Evolutionary conservation across 2,113 vertebrate genomes (phyloP).

Genomic region (Dissostichus mawsoni): DNA sequence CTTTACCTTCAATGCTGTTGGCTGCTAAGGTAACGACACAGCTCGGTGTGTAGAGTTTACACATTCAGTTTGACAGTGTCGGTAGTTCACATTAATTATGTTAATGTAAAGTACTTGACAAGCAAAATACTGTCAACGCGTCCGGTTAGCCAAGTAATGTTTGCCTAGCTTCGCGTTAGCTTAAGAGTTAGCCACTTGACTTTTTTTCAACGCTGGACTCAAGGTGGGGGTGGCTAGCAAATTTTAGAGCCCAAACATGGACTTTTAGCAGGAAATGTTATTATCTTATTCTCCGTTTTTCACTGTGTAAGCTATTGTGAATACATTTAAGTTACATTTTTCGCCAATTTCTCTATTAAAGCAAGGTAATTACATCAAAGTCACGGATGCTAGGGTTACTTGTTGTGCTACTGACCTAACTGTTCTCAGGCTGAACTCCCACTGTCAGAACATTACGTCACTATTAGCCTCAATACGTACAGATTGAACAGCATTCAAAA

Average conservation of each 20-base stretch:
- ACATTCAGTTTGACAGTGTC: not conserved
- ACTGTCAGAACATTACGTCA: slow-evolving; percentile 51
- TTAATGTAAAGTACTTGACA: not conserved
- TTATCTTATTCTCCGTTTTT: not conserved
- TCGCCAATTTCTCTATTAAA: not conserved
- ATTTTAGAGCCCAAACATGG: not conserved
- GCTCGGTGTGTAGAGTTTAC: not conserved
- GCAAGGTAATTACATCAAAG: not conserved
- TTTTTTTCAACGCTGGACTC: not conserved
- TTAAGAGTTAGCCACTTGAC: slow-evolving; percentile 25
- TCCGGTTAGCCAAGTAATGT: slow-evolving; percentile 19
- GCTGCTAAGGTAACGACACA: not conserved
- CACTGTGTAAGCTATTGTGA: not conserved
- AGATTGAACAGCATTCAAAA: accelerated
- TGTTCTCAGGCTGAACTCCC: not conserved
- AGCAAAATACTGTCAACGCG: not conserved
- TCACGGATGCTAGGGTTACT: not conserved
- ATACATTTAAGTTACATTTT: not conserved
- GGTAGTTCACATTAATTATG: not conserved
- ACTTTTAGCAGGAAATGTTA: not conserved
- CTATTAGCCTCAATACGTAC: not conserved
- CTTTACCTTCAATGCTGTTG: not conserved
- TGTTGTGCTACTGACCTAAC: slow-evolving; percentile 8
- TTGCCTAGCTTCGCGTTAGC: slow-evolving; percentile 35
- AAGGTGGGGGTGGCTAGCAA: slow-evolving; percentile 10